Evolutionary conservation across 2,888 invertebrate species (phyloP), one percentile per base, ranked within the genome.

Genomic region (Adelphocoris suturalis): DNA sequence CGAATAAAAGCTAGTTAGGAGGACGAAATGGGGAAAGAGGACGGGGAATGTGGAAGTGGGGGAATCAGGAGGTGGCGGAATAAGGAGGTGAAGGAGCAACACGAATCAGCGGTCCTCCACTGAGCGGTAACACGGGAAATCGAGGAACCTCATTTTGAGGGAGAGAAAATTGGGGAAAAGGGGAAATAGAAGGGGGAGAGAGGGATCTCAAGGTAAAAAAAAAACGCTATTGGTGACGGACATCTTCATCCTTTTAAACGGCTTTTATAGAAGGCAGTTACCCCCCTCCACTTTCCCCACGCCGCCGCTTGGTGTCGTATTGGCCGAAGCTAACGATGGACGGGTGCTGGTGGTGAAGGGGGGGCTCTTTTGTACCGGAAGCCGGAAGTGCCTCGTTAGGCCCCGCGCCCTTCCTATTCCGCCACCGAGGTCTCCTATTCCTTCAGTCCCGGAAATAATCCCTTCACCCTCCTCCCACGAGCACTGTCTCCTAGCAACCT

Each of bases 361-460:
- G 52, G 52, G 16, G 14, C 52, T 28, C 76, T 76, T 46, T 76
- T 28, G 76, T 76, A 76, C 76, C 76, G 76, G 76, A 76, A 76
- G 76, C 28, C 76, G 76, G 76, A 76, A 76, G 76, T 28, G 46
- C 76, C 76, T 76, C 76, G 76, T 76, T 76, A 76, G 76, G 13
- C 28, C 28, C 28, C 76, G 23, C 76, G 11, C 46, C 76, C 28
- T 28, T 28, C 76, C 76, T n/a, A 12, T 11, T 11, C 76, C 28
- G 37, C 5, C 28, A 3, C 75, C 11, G 28, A 16, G 3, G n/a
- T 61, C 61, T 19, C 37, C n/a, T 57, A 9, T 57, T 16, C 57
- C 57, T 57, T 16, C 13, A 57, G 76, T 7, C 19, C 76, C 5
- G 76, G 76, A 76, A 76, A 76, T 76, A 76, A 76, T 76, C 76